Percentiles rank a stretch among this genome's conserved stretches.
Evolutionary conservation across 2,797 vertebrate genomes (phyloP).

Genomic region (Diplodus puntazzo): DNA sequence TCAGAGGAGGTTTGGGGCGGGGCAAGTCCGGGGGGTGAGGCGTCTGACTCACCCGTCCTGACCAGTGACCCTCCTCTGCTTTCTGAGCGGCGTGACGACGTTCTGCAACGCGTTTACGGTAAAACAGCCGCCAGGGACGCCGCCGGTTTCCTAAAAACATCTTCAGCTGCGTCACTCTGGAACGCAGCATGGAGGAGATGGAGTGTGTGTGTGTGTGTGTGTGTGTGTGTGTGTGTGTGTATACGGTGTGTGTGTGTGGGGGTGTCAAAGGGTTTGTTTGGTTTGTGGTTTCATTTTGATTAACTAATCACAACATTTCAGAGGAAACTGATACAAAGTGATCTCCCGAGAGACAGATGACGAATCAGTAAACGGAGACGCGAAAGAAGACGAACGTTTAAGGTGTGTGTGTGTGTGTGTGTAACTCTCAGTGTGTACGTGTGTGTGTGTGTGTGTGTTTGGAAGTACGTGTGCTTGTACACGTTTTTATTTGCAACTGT

Average conservation of each 20-base stretch:
- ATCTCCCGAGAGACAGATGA: constrained; percentile 46
- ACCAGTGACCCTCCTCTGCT: constrained; percentile 37
- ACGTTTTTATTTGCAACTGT: constrained; percentile 22
- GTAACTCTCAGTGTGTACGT: neutral
- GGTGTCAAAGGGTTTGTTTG: constrained; percentile 54
- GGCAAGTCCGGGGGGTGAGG: neutral
- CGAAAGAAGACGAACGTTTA: constrained; percentile 33
- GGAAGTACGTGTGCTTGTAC: neutral
- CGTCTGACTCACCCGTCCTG: constrained; percentile 62
- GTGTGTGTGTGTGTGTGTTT: neutral
- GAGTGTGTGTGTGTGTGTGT: constrained; percentile 17
- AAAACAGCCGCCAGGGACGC: constrained; percentile 48
- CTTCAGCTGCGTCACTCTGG: constrained; percentile 51
- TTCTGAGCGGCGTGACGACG: constrained; percentile 2
- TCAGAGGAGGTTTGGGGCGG: neutral
- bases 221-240: constrained; percentile 8
- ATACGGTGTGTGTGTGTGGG: constrained; percentile 21
- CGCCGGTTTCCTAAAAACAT: constrained; percentile 57
- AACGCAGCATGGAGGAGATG: constrained; percentile 39
- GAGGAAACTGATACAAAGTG: constrained; percentile 41
- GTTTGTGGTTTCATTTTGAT: constrained; percentile 58
- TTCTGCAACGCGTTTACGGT: constrained; percentile 61
- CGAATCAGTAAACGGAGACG: constrained; percentile 49
- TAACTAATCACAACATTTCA: constrained; percentile 62
- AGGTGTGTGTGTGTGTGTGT: neutral